These are phyloP conservation scores for Neosilurus hyrtlii DNA, from an alignment of 2,797 vertebrate genomes.

Conservation along the genomic window DNA sequence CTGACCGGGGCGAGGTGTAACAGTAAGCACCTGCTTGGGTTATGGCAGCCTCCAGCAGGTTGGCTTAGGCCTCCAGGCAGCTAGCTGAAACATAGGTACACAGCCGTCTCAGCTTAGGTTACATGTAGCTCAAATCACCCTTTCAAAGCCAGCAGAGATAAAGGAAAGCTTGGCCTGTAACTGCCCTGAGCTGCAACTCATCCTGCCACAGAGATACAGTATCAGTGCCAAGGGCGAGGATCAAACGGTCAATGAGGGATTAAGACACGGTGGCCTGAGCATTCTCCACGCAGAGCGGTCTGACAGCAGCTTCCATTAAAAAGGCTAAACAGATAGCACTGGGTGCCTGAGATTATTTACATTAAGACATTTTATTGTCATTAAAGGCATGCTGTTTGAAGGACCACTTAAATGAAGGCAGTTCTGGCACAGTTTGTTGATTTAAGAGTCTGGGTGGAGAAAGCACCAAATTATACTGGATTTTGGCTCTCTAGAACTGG, in stretches of 20 bases:
- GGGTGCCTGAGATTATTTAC: conserved; percentile 71
- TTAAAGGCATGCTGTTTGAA: conserved; percentile 59
- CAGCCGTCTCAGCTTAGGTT: conserved; percentile 72
- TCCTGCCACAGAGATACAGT: conserved; percentile 58
- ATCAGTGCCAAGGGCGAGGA: conserved; percentile 66
- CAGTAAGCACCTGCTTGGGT: conserved; percentile 70
- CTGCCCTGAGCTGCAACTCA: conserved; percentile 59
- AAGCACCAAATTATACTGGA: not conserved
- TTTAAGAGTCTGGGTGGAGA: not conserved
- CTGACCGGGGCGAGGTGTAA: conserved; percentile 80
- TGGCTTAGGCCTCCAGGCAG: conserved; percentile 71
- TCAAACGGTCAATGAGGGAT: conserved; percentile 81
- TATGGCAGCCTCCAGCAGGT: conserved; percentile 70
- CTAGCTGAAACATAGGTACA: conserved; percentile 72
- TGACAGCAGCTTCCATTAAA: conserved; percentile 67
- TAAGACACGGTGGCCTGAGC: conserved; percentile 78
- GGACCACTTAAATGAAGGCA: not conserved
- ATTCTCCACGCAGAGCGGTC: conserved; percentile 73
- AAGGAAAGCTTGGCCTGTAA: conserved; percentile 67
- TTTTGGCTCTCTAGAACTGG: not conserved
- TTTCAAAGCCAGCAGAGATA: conserved; percentile 68
- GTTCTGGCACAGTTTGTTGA: not conserved
- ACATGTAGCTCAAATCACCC: conserved; percentile 70
- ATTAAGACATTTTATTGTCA: conserved; percentile 75
- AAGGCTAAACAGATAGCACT: conserved; percentile 69